These are phyloP conservation scores for Dicranocentrus wangi DNA, from an alignment of 2,888 invertebrate species.

Conservation along the genomic window DNA sequence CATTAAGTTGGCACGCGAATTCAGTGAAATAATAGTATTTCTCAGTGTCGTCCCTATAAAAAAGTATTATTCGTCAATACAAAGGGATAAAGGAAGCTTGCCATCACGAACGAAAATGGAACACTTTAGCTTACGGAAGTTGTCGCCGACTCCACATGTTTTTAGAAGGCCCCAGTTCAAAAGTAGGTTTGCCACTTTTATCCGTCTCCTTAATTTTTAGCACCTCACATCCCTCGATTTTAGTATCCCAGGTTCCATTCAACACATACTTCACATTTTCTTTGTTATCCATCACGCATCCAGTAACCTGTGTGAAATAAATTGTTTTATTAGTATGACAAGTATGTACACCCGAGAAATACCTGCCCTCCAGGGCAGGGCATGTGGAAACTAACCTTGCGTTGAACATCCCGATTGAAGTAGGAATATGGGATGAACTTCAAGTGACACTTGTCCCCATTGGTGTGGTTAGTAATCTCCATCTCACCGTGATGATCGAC, in stretches of 20 bases:
- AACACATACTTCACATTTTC: slow-evolving; percentile 81
- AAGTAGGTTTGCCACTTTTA: slow-evolving; percentile 85
- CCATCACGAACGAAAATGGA: too few relatives aligned
- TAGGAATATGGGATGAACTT: slow-evolving; percentile 99
- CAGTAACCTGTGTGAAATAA: slow-evolving; percentile 79
- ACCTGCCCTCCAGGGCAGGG: too few relatives aligned
- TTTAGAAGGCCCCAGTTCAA: slow-evolving; percentile 91
- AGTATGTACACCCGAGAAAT: too few relatives aligned
- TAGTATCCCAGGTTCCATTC: slow-evolving; percentile 94
- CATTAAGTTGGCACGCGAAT: slow-evolving; percentile 97
- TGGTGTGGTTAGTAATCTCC: slow-evolving; percentile 93
- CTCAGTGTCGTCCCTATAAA: slow-evolving; percentile 79
- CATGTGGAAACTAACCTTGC: slow-evolving; percentile 83
- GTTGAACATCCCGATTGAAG: slow-evolving; percentile 95
- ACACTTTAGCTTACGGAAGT: slow-evolving; percentile 79
- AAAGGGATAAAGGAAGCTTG: neutral
- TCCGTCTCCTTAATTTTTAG: slow-evolving; percentile 80
- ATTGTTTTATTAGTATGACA: too few relatives aligned
- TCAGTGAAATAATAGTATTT: slow-evolving; percentile 95
- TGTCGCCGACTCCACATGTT: slow-evolving; percentile 89
- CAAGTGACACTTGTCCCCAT: slow-evolving; percentile 94
- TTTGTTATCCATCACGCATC: slow-evolving; percentile 79
- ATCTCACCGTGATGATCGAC: slow-evolving; percentile 99
- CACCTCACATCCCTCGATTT: slow-evolving; percentile 95
- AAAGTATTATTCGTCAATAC: neutral